These are phyloP conservation scores for Chrysomallon squamiferum DNA, from an alignment of 1,140 invertebrate genomes.

Conservation along the genomic window DNA sequence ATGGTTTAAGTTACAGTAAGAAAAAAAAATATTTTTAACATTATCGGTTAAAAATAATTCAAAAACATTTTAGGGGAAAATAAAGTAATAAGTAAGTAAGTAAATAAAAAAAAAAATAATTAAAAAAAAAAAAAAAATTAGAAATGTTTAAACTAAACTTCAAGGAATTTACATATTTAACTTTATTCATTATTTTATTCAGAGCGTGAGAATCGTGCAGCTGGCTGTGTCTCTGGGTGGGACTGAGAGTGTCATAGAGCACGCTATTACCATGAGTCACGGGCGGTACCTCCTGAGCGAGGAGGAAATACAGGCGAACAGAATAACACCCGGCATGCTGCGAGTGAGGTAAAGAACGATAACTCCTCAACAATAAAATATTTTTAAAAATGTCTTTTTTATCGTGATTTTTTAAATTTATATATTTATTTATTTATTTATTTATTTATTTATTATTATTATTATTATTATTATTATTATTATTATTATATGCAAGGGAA, in stretches of 20 bases:
- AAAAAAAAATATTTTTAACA: background rate
- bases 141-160: background rate
- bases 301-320: slow-evolving; percentile 74
- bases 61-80: background rate
- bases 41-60: background rate
- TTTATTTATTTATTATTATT: background rate
- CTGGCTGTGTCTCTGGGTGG: slow-evolving; percentile 94
- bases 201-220: slow-evolving; percentile 66
- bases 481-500: background rate
- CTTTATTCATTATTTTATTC: slow-evolving; percentile 7
- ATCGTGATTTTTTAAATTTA: background rate
- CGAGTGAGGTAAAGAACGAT: slow-evolving; percentile 68
- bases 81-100: background rate
- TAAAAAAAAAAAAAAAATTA: background rate
- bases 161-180: background rate
- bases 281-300: slow-evolving; percentile 64
- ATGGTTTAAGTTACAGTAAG: background rate
- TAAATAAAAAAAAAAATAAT: background rate
- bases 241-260: slow-evolving; percentile 83
- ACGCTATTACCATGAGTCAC: slow-evolving; percentile 64
- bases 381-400: background rate
- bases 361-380: background rate
- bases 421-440: background rate
- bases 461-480: background rate
- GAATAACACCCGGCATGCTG: slow-evolving; percentile 85